A percentile compares a stretch with the other conserved stretches of the same genome.
Conservation (phyloP, 2,888 invertebrate genomes). For the Muscina levida region DNA sequence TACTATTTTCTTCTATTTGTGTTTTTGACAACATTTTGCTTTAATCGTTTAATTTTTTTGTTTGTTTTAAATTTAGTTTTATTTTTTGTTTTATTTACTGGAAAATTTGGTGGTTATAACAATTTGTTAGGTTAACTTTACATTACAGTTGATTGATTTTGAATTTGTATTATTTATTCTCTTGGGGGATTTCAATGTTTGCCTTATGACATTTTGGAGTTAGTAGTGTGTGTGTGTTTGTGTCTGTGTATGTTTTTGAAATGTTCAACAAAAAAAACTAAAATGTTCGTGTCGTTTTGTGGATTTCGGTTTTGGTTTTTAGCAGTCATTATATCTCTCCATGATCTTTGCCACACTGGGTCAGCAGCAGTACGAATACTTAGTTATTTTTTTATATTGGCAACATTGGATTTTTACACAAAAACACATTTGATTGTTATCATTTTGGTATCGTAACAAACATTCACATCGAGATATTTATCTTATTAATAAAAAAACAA, state of each 20-base stretch:
- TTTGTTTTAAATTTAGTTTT: not conserved
- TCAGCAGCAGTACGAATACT: constrained; percentile 39
- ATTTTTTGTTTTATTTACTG: too few species aligned
- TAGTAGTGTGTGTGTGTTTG: not conserved
- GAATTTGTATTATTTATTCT: constrained; percentile 1
- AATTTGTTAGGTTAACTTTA: constrained; percentile 73
- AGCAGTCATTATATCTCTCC: constrained; percentile 71
- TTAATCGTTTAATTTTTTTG: constrained; percentile 23
- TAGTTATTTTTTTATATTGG: constrained; percentile 50
- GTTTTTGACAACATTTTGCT: constrained; percentile 53
- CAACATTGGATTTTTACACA: constrained; percentile 36
- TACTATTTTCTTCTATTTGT: constrained; percentile 36
- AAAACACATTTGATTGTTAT: constrained; percentile 31
- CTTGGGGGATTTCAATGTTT: constrained; percentile 55
- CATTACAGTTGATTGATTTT: constrained; percentile 70
- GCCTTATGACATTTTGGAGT: constrained; percentile 29
- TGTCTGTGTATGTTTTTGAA: not conserved
- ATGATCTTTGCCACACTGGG: constrained; percentile 64
- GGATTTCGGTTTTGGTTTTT: constrained; percentile 38
- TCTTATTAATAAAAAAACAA: constrained; percentile 37
- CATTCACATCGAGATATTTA: constrained; percentile 66
- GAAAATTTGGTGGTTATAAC: constrained; percentile 49
- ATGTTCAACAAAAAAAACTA: not conserved
- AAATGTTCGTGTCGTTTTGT: constrained; percentile 12
- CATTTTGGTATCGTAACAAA: constrained; percentile 51